Evolutionary conservation across 2,797 vertebrate species (phyloP).

Genomic region (Lophius americanus): DNA sequence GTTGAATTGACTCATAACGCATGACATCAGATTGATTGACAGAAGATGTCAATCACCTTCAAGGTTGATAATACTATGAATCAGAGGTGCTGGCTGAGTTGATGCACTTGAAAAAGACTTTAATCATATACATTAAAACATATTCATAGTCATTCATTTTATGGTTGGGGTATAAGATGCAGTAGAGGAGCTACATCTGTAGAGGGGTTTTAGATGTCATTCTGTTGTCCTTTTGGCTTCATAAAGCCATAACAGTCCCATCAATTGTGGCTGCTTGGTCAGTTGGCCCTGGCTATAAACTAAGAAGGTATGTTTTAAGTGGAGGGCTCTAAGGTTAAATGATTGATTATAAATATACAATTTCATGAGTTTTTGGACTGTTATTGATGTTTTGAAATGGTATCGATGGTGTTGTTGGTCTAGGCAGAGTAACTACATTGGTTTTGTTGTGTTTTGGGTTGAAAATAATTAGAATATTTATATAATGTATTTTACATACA

Average conservation of each 20-base stretch:
- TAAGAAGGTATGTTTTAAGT: background rate
- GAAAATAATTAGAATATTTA: no score
- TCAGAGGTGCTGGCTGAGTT: background rate
- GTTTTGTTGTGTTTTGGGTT: no score
- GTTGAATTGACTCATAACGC: background rate
- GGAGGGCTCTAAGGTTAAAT: background rate
- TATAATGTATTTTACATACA: no score
- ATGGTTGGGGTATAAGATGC: background rate
- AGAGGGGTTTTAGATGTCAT: no score
- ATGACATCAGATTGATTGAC: slow-evolving; percentile 2
- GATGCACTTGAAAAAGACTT: background rate
- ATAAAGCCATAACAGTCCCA: background rate
- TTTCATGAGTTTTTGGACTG: background rate
- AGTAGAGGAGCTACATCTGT: no score
- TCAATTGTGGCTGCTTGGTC: background rate
- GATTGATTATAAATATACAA: background rate
- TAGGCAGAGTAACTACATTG: no score
- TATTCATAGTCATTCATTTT: background rate
- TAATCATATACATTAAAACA: background rate
- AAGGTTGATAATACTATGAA: background rate
- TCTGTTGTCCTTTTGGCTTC: background rate
- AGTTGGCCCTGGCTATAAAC: background rate
- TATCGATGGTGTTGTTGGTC: background rate
- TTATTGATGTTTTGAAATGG: background rate
- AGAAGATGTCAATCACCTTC: background rate